Conservation (phyloP, 2,113 vertebrate genomes). For the Centrocercus urophasianus region DNA sequence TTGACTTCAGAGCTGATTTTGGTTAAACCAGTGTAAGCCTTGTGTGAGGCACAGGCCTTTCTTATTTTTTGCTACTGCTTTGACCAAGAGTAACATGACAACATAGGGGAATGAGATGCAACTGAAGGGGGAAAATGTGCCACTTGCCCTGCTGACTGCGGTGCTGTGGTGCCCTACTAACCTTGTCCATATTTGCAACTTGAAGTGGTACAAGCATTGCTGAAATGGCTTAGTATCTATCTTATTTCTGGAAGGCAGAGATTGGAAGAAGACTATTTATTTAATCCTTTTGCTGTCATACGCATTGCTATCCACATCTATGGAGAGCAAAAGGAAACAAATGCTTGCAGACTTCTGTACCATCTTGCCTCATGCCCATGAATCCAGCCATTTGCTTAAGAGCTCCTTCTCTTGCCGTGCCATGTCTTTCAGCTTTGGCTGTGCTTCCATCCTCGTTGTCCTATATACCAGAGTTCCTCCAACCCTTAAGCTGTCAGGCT, state of each 20-base stretch:
- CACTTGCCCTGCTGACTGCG: not conserved
- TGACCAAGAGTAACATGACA: not conserved
- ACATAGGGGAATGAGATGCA: not conserved
- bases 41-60: not conserved
- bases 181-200: not conserved
- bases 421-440: not conserved
- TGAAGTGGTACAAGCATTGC: not conserved
- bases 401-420: not conserved
- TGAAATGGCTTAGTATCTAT: not conserved
- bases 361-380: fast-evolving
- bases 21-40: not conserved
- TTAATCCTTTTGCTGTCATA: not conserved
- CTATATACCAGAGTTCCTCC: not conserved
- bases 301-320: not conserved
- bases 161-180: not conserved
- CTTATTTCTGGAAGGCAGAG: not conserved
- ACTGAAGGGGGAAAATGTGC: not conserved
- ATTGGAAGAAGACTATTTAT: not conserved
- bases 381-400: not conserved
- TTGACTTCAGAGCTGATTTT: conserved; percentile 34
- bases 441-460: not conserved
- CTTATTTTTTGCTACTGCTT: not conserved
- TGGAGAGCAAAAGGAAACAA: not conserved
- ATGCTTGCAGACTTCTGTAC: not conserved
- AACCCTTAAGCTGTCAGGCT: not conserved